Evolutionary conservation across 2,113 vertebrate species (phyloP).

Genomic region (Ornithorhynchus anatinus): DNA sequence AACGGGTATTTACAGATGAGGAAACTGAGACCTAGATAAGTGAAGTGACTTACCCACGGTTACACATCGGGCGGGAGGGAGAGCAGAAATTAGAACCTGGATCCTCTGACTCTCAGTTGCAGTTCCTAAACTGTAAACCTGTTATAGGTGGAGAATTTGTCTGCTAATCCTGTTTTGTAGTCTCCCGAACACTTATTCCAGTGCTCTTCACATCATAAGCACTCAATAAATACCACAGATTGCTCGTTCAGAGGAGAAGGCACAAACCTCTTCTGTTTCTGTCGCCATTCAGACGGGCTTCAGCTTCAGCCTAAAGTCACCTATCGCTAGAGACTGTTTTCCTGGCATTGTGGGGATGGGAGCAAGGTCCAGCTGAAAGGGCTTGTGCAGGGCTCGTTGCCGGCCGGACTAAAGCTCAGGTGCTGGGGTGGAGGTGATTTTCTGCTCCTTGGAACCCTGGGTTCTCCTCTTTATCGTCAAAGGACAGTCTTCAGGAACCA

Average conservation of each 20-base stretch:
- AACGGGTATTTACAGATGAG: too few species aligned
- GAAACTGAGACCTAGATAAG: too few species aligned
- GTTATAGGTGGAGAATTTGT: too few species aligned
- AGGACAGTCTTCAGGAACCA: slow-evolving; percentile 71
- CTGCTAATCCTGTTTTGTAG: too few species aligned
- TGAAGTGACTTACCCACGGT: too few species aligned
- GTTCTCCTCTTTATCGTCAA: slow-evolving; percentile 89
- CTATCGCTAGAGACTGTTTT: slow-evolving; percentile 78
- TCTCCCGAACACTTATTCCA: too few species aligned
- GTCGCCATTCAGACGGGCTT: slow-evolving; percentile 80
- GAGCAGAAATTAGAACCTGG: too few species aligned
- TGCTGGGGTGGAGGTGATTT: slow-evolving; percentile 93
- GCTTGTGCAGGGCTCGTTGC: slow-evolving; percentile 67
- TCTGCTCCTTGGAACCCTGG: slow-evolving; percentile 78
- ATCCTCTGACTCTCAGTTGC: too few species aligned
- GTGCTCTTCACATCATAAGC: too few species aligned
- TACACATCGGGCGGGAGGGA: too few species aligned
- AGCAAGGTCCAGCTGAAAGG: slow-evolving; percentile 72
- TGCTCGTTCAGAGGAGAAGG: slow-evolving; percentile 71
- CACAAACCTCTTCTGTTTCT: slow-evolving; percentile 81
- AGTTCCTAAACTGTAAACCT: too few species aligned
- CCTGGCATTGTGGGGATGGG: slow-evolving; percentile 74
- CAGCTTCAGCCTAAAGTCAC: slow-evolving; percentile 85
- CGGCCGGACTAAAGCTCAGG: slow-evolving; percentile 85
- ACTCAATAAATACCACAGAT: too few species aligned